Conservation (phyloP, 2,113 vertebrate species). For the Nestor notabilis region DNA sequence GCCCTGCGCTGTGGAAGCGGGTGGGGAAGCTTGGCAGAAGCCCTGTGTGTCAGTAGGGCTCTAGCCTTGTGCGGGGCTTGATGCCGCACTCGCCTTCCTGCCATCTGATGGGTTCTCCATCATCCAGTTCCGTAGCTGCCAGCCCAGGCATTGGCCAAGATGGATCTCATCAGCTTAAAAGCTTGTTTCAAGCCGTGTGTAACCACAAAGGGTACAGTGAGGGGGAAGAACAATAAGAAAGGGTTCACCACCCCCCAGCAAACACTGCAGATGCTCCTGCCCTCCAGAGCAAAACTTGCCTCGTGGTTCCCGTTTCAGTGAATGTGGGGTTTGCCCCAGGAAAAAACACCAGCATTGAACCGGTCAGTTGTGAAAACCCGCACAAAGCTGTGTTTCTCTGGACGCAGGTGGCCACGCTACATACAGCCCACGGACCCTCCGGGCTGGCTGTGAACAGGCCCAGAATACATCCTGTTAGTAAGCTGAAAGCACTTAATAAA, state of each 20-base stretch:
- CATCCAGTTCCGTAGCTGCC: not conserved
- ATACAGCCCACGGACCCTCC: not conserved
- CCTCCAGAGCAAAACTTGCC: not conserved
- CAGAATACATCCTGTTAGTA: not conserved
- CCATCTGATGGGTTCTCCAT: not conserved
- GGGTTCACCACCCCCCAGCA: not conserved
- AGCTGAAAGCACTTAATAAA: not conserved
- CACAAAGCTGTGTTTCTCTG: not conserved
- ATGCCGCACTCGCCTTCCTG: rapidly evolving
- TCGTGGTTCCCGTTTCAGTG: not conserved
- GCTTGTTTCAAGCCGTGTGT: not conserved
- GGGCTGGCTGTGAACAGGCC: not conserved
- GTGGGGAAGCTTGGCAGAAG: rapidly evolving
- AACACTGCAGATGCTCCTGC: not conserved
- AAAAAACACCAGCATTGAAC: not conserved
- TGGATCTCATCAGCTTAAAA: not conserved
- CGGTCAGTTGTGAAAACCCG: not conserved
- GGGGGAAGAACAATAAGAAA: rapidly evolving
- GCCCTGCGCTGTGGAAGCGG: not conserved
- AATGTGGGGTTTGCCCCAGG: slow-evolving; percentile 2
- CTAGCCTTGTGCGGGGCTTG: rapidly evolving
- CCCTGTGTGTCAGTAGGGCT: rapidly evolving
- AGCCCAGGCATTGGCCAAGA: not conserved
- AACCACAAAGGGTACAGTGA: rapidly evolving
- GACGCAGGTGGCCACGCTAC: not conserved